These are phyloP conservation scores for Eurytoma californica DNA, from an alignment of 2,888 invertebrate species.

Conservation along the genomic window DNA sequence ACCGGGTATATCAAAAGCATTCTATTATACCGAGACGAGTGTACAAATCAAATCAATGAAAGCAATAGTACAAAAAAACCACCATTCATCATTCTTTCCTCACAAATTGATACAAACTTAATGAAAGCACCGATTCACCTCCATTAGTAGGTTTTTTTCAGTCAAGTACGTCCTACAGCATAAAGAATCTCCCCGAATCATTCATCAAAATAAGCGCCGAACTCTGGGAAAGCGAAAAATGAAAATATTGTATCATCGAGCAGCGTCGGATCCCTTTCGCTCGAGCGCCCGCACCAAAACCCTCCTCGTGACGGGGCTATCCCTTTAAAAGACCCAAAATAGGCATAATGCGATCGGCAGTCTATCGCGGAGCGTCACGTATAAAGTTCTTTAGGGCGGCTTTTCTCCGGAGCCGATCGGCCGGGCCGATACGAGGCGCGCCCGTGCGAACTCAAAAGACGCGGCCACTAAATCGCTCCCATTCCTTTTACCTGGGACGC, in stretches of 20 bases:
- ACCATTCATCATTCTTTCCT: constrained; percentile 11
- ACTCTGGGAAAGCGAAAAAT: constrained; percentile 9
- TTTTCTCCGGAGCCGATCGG: constrained; percentile 12
- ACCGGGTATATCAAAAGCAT: no score
- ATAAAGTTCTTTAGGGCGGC: background rate
- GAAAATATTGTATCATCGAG: constrained; percentile 54
- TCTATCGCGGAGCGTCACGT: background rate
- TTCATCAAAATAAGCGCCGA: constrained; percentile 41
- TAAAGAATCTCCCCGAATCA: constrained; percentile 35
- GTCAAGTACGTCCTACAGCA: constrained; percentile 1
- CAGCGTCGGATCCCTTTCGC: constrained; percentile 4
- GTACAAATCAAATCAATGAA: constrained; percentile 6
- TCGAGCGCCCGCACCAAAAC: constrained; percentile 9
- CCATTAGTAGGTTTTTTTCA: constrained; percentile 11
- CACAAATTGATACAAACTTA: constrained; percentile 13
- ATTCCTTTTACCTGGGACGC: constrained; percentile 1
- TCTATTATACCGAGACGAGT: background rate
- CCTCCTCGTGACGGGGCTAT: background rate
- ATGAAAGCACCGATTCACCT: constrained; percentile 31
- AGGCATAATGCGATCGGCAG: background rate
- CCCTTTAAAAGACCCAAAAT: constrained; percentile 15
- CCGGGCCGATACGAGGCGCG: constrained; percentile 20
- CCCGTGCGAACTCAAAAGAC: background rate
- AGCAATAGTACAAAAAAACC: background rate
- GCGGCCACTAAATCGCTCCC: constrained; percentile 36